Base-by-base conservation (phyloP, 2,113 vertebrate species). In the Lampris megalopsis region DNA sequence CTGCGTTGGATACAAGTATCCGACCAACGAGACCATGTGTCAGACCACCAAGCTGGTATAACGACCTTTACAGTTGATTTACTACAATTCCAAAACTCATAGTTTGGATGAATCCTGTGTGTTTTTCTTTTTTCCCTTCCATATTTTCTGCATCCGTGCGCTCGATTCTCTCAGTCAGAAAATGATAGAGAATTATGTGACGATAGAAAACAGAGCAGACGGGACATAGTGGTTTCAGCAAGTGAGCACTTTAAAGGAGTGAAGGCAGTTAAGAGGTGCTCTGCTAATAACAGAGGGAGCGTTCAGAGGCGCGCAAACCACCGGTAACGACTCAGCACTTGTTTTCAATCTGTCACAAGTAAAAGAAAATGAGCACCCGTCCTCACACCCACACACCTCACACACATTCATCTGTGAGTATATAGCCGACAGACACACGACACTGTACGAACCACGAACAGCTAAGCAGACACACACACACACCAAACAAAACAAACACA, bases 331-430 rank as follows among this genome's bases (percentile, higher is more conserved):
- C 53, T 57, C 42, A 36, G 71, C 63, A 73, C 73, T 87, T 81
- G 69, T 68, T 75, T 84, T 79, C 72, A 80, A 68, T 83, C 84
- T 86, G 67, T 79, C 61, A 77, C 63, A 71, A 71, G 79, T 47
- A 71, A 73, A 62, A 65, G 56, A 70, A 83, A 77, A 80, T 73
- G 77, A 82, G 71, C 79, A 64, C 48, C 61, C 69, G 42, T 42
- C 54, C 43, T 82, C 52, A 49, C 42, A 66, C 38, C 58, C 10
- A 37, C 1, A 3, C 42, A 47, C 9, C 40, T n/a, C 60, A 41
- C 36, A 57, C 11, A 9, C 36, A 4, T 36, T 35, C 35, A 43
- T 7, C 7, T 48, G n/a, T n/a, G n/a, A n/a, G n/a, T n/a, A n/a
- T n/a, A n/a, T n/a, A n/a, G n/a, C n/a, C n/a, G n/a, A n/a, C n/a